Base-by-base conservation (phyloP, 2,797 vertebrate genomes). In the Dicrostonyx torquatus region DNA sequence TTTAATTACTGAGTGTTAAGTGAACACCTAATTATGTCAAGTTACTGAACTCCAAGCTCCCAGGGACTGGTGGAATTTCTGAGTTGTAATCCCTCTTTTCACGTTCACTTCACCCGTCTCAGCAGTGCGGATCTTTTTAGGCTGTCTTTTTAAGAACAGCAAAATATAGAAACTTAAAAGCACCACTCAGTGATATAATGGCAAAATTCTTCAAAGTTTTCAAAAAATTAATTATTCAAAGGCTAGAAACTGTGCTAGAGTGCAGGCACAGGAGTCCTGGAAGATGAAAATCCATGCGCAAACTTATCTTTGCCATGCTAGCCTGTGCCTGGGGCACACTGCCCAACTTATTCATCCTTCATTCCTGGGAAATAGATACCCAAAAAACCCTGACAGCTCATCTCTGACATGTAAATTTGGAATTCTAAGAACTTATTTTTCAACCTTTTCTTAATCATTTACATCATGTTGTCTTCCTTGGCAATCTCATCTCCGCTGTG, bases 21-120 rank as follows among this genome's bases (percentile, higher is more conserved):
- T 96, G 96, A 96, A 95, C 95, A 95, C 92, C 94, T 97, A 90
- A 96, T 97, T 97, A 93, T 87, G 31, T 94, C 70, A 96, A 62
- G 66, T 66, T 79, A 76, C 78, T 64, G 92, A 95, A 90, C 45
- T 87, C 60, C 48, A 58, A 66, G 64, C 22, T 94, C 73, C 77
- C 45, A n/a, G 50, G 76, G 58, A n/a, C 55, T 87, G 34, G 6
- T 20, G 34, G 50, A 76, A 58, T 77, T 91, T 90, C 73, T 87
- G 40, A 45, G 9, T 43, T 94, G 90, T 78, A n/a, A 77, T 45
- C 34, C 58, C 31, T 80, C 91, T 76, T 92, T 72, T 8, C 73
- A 77, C 34, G 29, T 6, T 15, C 13, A 62, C 40, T 88, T 83
- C 73, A 58, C 17, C 45, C 72, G 92, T 34, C 80, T 94, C 72